phyloP scores from a whole-genome alignment of 2,797 vertebrate genomes.

The Chelon auratus region DNA sequence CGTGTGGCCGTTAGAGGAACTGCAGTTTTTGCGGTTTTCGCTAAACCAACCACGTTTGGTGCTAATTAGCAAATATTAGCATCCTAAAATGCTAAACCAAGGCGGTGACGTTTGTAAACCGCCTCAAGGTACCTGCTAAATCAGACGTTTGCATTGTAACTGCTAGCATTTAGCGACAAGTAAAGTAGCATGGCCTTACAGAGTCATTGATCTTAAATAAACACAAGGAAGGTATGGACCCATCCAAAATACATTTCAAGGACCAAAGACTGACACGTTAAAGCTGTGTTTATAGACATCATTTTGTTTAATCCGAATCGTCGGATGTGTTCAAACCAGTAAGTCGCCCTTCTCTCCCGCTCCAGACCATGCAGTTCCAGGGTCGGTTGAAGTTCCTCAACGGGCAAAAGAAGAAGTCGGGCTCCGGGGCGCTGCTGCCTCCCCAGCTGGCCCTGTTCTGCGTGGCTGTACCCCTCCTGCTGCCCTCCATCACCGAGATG shows the following conservation, averaged over 20 bases:
- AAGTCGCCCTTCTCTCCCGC: slow-evolving; percentile 19
- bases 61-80: not conserved
- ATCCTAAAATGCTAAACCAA: not conserved
- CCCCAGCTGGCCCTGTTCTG: slow-evolving; percentile 95
- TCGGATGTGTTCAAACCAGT: not conserved
- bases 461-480: slow-evolving; percentile 90
- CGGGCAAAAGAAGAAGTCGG: slow-evolving; percentile 92
- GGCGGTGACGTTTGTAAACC: not conserved
- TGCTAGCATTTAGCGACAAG: slow-evolving; percentile 2
- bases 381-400: slow-evolving; percentile 94
- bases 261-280: too few relatives aligned
- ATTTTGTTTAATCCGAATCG: too few relatives aligned
- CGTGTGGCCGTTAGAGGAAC: too few relatives aligned
- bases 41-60: not conserved
- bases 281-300: too few relatives aligned
- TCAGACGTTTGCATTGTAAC: not conserved
- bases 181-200: not conserved
- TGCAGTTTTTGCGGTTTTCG: too few relatives aligned
- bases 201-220: too few relatives aligned
- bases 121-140: not conserved
- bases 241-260: not conserved
- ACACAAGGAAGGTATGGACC: not conserved
- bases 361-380: slow-evolving; percentile 97
- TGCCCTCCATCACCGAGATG: slow-evolving; percentile 89
- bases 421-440: slow-evolving; percentile 85